Evolutionary conservation across 2,888 invertebrate species (phyloP), one percentile per base, ranked within the genome.

Genomic region (Spisula solida): DNA sequence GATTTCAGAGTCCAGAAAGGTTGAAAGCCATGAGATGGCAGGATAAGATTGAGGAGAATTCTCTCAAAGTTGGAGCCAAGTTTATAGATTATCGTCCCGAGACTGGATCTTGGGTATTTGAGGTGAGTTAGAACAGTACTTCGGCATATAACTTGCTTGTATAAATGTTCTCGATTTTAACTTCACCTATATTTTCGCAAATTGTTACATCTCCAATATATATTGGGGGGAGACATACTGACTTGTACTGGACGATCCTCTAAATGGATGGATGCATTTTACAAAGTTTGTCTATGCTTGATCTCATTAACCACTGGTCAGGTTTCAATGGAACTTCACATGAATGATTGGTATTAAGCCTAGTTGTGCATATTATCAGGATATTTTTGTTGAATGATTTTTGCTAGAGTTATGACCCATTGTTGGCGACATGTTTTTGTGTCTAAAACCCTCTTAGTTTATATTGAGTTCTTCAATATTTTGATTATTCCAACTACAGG

Each of bases 61-160:
- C 99, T 88, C 98, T 98, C 91, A 98, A 98, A 94, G 98, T 99
- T 96, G 98, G 98, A 91, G 99, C 99, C 0, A 98, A 98, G 85
- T 99, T 99, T 96, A 97, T 99, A 8, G 99, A 99, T 96, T 99
- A 99, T 97, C 97, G 99, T 0, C 98, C 99, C 0, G 98, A 98
- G 96, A 99, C 99, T 1, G 99, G 99, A 41, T 99, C 99, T 86
- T 99, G 99, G 99, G 99, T 99, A 83, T 99, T 99, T 97, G 98
- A 98, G 96, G 98, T 98, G 93, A 95, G 55, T 4, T 48, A 25
- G 12, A 51, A 81, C 29, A 81, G 4, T 41, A 41, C 2, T 41
- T 41, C 2, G 0, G 25, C 5, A 31, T 2, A 8, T 78, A 34
- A 41, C 14, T 18, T 34, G 0, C 12, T 51, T 14, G 31, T 78